Evolutionary conservation across 2,113 vertebrate species (phyloP).

Genomic region (Odocoileus virginianus): DNA sequence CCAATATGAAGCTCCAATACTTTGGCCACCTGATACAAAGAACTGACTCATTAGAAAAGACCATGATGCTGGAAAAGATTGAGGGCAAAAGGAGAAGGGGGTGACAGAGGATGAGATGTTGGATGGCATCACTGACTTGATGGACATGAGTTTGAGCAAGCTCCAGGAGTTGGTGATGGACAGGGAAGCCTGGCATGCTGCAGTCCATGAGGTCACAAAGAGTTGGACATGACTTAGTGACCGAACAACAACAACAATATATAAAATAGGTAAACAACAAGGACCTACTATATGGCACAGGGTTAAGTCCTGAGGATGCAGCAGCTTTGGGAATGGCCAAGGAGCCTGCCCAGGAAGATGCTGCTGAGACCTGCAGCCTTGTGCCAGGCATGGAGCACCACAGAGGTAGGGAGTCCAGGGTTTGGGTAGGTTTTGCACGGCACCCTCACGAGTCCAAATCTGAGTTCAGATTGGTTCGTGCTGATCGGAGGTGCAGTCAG

Average conservation of each 20-base stretch:
- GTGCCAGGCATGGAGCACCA: accelerated
- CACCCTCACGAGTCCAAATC: accelerated
- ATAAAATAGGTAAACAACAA: not conserved
- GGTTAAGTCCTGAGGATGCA: not conserved
- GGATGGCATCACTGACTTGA: not conserved
- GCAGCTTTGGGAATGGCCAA: accelerated
- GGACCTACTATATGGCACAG: not conserved
- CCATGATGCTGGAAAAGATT: not conserved
- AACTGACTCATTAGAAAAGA: not conserved
- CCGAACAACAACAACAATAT: not conserved
- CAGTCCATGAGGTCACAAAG: not conserved
- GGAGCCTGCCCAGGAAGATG: not conserved
- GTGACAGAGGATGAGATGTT: not conserved
- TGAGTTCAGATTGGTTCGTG: not conserved
- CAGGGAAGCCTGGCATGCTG: not conserved
- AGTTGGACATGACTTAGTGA: not conserved
- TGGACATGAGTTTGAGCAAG: not conserved
- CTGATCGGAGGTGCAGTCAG: not conserved
- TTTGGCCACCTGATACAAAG: not conserved
- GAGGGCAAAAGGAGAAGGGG: not conserved
- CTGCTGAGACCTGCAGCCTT: not conserved
- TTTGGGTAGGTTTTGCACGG: not conserved
- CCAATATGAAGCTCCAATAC: not conserved
- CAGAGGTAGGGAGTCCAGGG: not conserved
- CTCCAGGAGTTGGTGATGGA: not conserved